phyloP scores from a whole-genome alignment of 1,140 invertebrate genomes.

The Pseudobourletiella spinata region DNA sequence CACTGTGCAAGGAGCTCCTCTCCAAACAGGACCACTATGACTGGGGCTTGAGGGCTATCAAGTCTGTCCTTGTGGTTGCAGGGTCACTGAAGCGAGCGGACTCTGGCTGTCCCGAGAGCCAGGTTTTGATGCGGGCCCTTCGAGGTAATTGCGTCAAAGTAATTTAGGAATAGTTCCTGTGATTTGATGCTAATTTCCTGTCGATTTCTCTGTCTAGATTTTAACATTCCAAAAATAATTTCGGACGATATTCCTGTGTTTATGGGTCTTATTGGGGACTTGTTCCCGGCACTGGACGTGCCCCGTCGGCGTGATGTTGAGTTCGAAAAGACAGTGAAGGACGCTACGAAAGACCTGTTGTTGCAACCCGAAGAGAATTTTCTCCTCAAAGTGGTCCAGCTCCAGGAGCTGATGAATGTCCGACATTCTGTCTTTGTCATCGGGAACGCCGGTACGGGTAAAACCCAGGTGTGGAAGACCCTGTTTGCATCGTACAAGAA shows the following conservation, averaged over 20 bases:
- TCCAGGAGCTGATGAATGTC: slow-evolving; percentile 89
- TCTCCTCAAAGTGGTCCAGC: slow-evolving; percentile 88
- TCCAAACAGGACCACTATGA: slow-evolving; percentile 74
- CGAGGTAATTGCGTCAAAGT: slow-evolving; percentile 41
- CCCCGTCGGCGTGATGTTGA: slow-evolving; percentile 92
- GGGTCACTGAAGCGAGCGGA: slow-evolving; percentile 77
- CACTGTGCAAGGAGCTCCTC: slow-evolving; percentile 86
- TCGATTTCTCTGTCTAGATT: slow-evolving; percentile 54
- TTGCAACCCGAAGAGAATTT: slow-evolving; percentile 94
- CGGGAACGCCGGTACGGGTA: slow-evolving; percentile 87
- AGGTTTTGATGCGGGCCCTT: slow-evolving; percentile 86
- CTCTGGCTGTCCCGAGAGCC: slow-evolving; percentile 84
- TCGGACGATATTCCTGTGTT: slow-evolving; percentile 90
- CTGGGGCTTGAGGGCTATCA: slow-evolving; percentile 57
- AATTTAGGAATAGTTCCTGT: neutral
- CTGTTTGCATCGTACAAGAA: slow-evolving; percentile 83
- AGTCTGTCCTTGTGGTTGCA: slow-evolving; percentile 90
- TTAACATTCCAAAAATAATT: slow-evolving; percentile 95
- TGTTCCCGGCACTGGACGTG: slow-evolving; percentile 91
- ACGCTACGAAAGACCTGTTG: slow-evolving; percentile 76
- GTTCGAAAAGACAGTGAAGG: slow-evolving; percentile 86
- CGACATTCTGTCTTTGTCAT: slow-evolving; percentile 93
- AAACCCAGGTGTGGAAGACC: slow-evolving; percentile 88
- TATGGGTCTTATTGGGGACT: slow-evolving; percentile 90
- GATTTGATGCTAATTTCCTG: no score